Conservation (phyloP, 1,140 invertebrate species). For the Drosophila asahinai region DNA sequence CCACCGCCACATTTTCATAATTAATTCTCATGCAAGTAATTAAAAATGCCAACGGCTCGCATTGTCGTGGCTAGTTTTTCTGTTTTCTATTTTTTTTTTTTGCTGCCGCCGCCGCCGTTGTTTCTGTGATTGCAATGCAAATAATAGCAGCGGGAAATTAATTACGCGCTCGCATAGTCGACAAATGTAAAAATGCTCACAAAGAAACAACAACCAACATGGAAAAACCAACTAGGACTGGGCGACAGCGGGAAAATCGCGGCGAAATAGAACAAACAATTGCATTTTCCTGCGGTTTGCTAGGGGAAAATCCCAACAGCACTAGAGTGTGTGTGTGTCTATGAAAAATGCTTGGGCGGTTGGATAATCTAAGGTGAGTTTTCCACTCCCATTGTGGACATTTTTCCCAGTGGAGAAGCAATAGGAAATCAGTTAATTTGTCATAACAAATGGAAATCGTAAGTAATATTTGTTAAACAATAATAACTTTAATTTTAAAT, state of each 20-base stretch:
- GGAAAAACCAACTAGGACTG: constrained; percentile 1
- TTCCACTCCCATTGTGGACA: neutral
- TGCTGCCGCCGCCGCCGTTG: constrained; percentile 5
- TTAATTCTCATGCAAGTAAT: constrained; percentile 75
- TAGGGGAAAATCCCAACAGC: neutral
- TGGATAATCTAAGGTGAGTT: constrained; percentile 15
- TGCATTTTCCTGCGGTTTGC: constrained; percentile 29
- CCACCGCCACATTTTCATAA: constrained; percentile 56
- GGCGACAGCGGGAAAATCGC: constrained; percentile 16
- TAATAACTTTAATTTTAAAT: neutral
- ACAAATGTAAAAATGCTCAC: constrained; percentile 41
- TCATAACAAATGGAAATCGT: neutral
- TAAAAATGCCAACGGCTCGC: constrained; percentile 74
- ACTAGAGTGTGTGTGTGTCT: neutral
- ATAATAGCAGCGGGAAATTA: constrained; percentile 70
- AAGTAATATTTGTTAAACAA: neutral
- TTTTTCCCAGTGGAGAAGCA: neutral
- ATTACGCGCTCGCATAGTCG: constrained; percentile 66
- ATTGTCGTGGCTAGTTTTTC: constrained; percentile 66
- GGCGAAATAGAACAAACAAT: constrained; percentile 43
- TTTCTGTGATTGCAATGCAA: constrained; percentile 49
- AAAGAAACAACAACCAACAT: constrained; percentile 25
- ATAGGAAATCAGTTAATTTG: constrained; percentile 5
- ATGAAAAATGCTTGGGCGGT: constrained; percentile 1
- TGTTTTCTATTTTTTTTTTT: neutral